Conservation (phyloP, 2,888 invertebrate genomes). For the Lepidocyrtoides sp. region DNA sequence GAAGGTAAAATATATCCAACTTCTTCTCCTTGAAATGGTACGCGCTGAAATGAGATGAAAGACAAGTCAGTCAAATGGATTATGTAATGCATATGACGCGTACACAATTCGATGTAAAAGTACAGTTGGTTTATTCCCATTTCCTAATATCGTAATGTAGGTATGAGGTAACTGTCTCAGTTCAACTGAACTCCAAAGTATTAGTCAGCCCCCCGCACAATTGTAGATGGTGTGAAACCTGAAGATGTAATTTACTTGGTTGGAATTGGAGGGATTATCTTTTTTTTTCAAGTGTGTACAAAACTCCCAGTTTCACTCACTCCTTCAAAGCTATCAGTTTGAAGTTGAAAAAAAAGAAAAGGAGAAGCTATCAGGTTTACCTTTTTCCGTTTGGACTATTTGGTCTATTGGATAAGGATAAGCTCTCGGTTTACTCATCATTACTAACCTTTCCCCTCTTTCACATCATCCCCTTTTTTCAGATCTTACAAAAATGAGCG, state of each 20-base stretch:
- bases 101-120: conserved; percentile 33
- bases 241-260: conserved; percentile 72
- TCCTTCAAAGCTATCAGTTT: background rate
- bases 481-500: conserved; percentile 22
- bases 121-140: conserved; percentile 45
- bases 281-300: conserved; percentile 41
- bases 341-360: background rate
- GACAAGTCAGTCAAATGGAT: conserved; percentile 31
- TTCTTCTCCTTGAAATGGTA: conserved; percentile 22
- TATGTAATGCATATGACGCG: conserved; percentile 44
- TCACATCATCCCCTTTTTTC: background rate
- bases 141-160: too few relatives aligned
- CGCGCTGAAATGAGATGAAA: conserved; percentile 33
- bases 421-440: conserved; percentile 26
- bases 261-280: conserved; percentile 54
- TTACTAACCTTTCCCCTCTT: conserved; percentile 69
- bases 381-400: conserved; percentile 36
- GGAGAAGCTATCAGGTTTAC: conserved; percentile 34
- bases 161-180: too few relatives aligned
- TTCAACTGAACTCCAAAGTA: too few relatives aligned
- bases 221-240: conserved; percentile 68
- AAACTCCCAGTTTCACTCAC: conserved; percentile 17
- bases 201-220: conserved; percentile 14
- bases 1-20: conserved; percentile 53
- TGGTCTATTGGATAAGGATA: background rate